Base-by-base conservation (phyloP, 2,888 invertebrate species). In the Eupsilia transversa region DNA sequence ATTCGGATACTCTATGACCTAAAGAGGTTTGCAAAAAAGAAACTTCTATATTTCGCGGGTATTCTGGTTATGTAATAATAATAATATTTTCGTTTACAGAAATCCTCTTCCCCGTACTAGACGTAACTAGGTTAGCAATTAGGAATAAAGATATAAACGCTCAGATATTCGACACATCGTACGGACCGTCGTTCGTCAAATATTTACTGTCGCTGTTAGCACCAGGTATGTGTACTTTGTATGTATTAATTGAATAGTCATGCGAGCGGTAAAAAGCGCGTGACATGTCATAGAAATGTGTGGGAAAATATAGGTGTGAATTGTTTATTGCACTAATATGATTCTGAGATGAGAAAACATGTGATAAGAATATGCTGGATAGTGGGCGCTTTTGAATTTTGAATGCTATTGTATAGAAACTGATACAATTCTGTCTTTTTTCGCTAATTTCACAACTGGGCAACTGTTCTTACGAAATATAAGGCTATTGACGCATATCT, bases 51-150 rank as follows among this genome's bases (percentile, higher is more conserved):
- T n/a, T n/a, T n/a, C n/a, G n/a, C n/a, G n/a, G n/a, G n/a, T n/a
- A n/a, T n/a, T n/a, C n/a, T n/a, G n/a, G n/a, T n/a, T n/a, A n/a
- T 43, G 7, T 46, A 43, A 14, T 38, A 49, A 30, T 65, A 33
- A 41, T n/a, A 20, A 0, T 20, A 54, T 77, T 79, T 84, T 72
- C 3, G 9, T 76, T 96, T 95, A 72, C 94, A 97, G 98, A 98
- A 90, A 97, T 98, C 82, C 96, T 99, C 2, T 99, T 99, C 91
- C 99, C 99, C 0, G 98, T 98, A 9, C 94, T 99, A 85, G 99
- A 99, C 91, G 96, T 99, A 9, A 97, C 99, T 23, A 97, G 99
- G 83, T 94, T 99, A 89, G 98, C 98, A 0, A 97, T 99, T 56
- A 97, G 98, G 63, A 97, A 97, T 82, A 97, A 97, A 88, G 95